Conservation (phyloP, 2,113 vertebrate genomes). For the Caranx ignobilis region DNA sequence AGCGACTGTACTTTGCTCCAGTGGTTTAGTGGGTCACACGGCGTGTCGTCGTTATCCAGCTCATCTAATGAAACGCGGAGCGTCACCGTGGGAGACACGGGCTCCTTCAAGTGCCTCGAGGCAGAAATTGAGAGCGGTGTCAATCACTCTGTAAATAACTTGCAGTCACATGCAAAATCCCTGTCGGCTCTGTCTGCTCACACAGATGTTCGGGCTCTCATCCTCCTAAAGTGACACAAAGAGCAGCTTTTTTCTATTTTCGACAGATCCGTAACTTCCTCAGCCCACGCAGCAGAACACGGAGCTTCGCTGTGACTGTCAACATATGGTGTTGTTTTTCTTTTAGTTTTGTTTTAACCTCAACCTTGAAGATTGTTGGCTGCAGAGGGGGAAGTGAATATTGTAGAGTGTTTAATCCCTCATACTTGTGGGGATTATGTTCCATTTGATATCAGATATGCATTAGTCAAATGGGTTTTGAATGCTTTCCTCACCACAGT, state of each 20-base stretch:
- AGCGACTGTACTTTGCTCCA: not conserved
- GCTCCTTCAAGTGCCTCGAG: slow-evolving; percentile 1
- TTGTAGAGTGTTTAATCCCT: slow-evolving; percentile 70
- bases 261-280: slow-evolving; percentile 50
- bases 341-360: not conserved
- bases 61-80: not conserved
- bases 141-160: slow-evolving; percentile 18
- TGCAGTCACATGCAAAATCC: slow-evolving; percentile 10
- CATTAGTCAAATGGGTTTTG: slow-evolving; percentile 64
- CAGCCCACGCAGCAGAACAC: slow-evolving; percentile 44
- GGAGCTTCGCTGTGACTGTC: slow-evolving; percentile 35
- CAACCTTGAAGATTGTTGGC: slow-evolving; percentile 45
- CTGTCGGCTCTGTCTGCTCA: slow-evolving; percentile 1
- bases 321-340: slow-evolving; percentile 47
- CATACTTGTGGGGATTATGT: slow-evolving; percentile 69
- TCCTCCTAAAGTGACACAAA: slow-evolving; percentile 15
- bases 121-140: not conserved
- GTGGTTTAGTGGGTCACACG: not conserved
- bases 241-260: slow-evolving; percentile 21
- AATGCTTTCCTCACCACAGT: slow-evolving; percentile 22
- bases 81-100: not conserved
- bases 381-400: slow-evolving; percentile 53
- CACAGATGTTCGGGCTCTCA: slow-evolving; percentile 7
- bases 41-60: too few relatives aligned
- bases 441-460: slow-evolving; percentile 75